Conservation (phyloP, 2,888 invertebrate genomes). For the Ochlodes sylvanus region DNA sequence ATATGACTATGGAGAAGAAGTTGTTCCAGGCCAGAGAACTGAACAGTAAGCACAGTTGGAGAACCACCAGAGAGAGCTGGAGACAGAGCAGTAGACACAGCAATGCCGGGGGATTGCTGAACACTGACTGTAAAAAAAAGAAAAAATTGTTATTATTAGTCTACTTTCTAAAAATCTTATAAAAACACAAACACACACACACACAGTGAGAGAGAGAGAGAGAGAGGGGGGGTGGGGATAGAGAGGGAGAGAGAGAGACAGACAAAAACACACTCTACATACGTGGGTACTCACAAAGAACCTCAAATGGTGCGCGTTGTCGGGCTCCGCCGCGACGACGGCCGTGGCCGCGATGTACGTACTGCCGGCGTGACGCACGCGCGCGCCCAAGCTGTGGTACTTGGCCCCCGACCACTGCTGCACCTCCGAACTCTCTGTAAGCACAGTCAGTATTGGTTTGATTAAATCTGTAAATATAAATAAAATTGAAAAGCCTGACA, state of each 20-base stretch:
- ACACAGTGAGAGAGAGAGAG: too few relatives aligned
- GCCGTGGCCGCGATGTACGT: conserved; percentile 91
- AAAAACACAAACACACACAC: too few relatives aligned
- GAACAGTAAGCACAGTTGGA: conserved; percentile 92
- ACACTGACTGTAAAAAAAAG: conserved; percentile 88
- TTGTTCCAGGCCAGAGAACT: conserved; percentile 96
- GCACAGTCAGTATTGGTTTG: too few relatives aligned
- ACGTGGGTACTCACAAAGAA: conserved; percentile 78
- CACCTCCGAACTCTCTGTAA: conserved; percentile 34
- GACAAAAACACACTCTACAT: too few relatives aligned
- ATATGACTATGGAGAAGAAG: conserved; percentile 92
- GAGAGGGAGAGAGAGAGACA: too few relatives aligned
- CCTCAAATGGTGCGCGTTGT: conserved; percentile 90
- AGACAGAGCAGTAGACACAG: conserved; percentile 90
- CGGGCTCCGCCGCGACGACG: conserved; percentile 95
- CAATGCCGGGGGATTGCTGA: conserved; percentile 93
- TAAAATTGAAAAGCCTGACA: too few relatives aligned
- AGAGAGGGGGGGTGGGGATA: too few relatives aligned
- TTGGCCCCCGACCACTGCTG: conserved; percentile 82
- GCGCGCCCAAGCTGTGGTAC: conserved; percentile 90
- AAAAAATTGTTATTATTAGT: too few relatives aligned
- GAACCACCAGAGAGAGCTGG: conserved; percentile 88
- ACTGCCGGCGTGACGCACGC: conserved; percentile 88
- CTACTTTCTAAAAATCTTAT: background rate
- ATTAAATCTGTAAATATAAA: too few relatives aligned